Conservation (phyloP, 1,140 invertebrate species). For the Solen grandis region DNA sequence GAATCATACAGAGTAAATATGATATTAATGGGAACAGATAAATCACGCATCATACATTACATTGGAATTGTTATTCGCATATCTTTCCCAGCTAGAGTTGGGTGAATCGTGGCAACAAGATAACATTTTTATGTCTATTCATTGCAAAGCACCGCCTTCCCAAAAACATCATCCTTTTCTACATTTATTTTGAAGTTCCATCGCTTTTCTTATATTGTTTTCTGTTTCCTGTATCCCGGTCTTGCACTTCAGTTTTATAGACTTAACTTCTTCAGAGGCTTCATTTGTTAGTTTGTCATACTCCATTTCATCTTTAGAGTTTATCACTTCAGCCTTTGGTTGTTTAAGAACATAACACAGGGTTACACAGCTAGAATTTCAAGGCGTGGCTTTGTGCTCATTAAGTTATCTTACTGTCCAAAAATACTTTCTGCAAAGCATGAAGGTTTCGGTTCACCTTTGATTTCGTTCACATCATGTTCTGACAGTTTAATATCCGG, state of each 20-base stretch:
- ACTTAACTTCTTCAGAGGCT: slow-evolving; percentile 26
- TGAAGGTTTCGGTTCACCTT: slow-evolving; percentile 23
- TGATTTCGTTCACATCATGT: background rate
- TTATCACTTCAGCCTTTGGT: slow-evolving; percentile 26
- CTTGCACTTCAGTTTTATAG: slow-evolving; percentile 1
- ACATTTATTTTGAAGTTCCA: no score
- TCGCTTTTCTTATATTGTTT: background rate
- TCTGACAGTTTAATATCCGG: background rate
- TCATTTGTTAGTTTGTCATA: slow-evolving; percentile 1
- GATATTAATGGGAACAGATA: no score
- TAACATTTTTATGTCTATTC: no score
- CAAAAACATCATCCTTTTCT: no score
- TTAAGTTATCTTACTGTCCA: slow-evolving; percentile 29
- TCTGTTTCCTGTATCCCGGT: background rate
- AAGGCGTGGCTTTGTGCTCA: slow-evolving; percentile 33
- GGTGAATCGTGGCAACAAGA: no score
- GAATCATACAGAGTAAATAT: no score
- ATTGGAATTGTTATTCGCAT: no score
- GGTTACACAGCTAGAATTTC: slow-evolving; percentile 40
- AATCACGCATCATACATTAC: no score
- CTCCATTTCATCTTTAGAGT: slow-evolving; percentile 37
- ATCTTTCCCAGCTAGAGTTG: no score
- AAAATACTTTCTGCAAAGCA: slow-evolving; percentile 53
- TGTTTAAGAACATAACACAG: slow-evolving; percentile 41
- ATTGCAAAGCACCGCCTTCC: no score